Evolutionary conservation across 1,140 invertebrate genomes (phyloP), one percentile per base, ranked within the genome.

Genomic region (Teleopsis dalmanni): DNA sequence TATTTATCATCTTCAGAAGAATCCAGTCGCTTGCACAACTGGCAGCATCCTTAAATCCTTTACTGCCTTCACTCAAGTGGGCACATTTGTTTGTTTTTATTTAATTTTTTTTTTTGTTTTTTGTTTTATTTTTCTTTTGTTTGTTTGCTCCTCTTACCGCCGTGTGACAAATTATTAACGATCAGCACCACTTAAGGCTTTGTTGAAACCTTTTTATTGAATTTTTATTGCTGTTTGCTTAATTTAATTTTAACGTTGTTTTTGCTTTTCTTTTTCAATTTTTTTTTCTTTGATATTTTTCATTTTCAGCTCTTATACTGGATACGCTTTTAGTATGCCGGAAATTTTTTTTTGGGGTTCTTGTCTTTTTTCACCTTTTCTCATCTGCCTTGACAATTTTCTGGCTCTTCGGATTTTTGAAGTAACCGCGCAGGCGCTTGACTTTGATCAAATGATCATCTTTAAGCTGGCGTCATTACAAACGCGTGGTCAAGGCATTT

Each of bases 91-190:
- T n/a, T n/a, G n/a, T n/a, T n/a, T n/a, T n/a, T n/a, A n/a, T n/a
- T n/a, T n/a, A n/a, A n/a, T n/a, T n/a, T n/a, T n/a, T n/a, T n/a
- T n/a, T n/a, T n/a, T n/a, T n/a, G n/a, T n/a, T n/a, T n/a, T n/a
- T n/a, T n/a, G n/a, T n/a, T n/a, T n/a, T n/a, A 10, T 13, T 43
- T 25, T 21, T 43, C 26, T 27, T 43, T 43, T 43, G 41, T 43
- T 43, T 43, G 41, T 43, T 43, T 43, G 27, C 31, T 29, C 31
- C 31, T 43, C 21, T 4, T 18, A 13, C 26, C 10, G 31, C 29
- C 38, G 23, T 19, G 46, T 48, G 46, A 48, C 46, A 48, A 48
- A 48, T 48, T 48, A 48, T 48, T 48, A 48, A 48, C 46, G 46
- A 48, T 48, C 46, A 36, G 6, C 41, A 31, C 41, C 25, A 21